Base-by-base conservation (phyloP, 2,888 invertebrate genomes). In the Catocala sponsa region DNA sequence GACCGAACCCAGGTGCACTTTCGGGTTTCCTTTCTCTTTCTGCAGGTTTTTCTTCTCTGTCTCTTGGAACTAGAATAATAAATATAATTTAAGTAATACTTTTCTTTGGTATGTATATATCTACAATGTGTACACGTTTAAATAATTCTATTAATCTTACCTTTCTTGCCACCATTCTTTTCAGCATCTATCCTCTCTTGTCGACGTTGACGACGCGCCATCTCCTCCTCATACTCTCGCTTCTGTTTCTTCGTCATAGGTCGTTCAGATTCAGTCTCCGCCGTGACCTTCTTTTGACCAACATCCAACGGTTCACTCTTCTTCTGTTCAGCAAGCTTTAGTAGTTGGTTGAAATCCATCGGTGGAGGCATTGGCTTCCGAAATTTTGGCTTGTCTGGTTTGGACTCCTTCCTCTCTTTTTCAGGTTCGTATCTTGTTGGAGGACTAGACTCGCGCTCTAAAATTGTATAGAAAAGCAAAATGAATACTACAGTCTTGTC, bases 271-370 rank as follows among this genome's bases (percentile, higher is more conserved):
- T 96, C 96, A 15, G 94, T 91, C 66, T 95, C 94, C 63, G 96
- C 85, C 0, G 77, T 70, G 7, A 63, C 73, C 58, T 91, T 88
- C 68, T 91, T 91, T 6, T 84, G 76, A 6, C 67, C 84, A 6
- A 84, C 80, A 35, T 96, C 95, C 1, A 98, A 85, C 0, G 98
- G 98, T 83, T 98, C 97, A 84, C 96, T 95, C 72, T 98, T 98
- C 83, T 98, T 98, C 81, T 97, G 96, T 75, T 97, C 97, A 0
- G 98, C 98, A 6, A 98, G 90, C 88, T 98, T 97, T 4, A 98
- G 86, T 25, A 98, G 86, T 61, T 97, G 96, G 76, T 96, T 95
- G 83, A 98, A 98, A 86, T 97, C 97, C 86, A 98, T 95, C 0
- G 97, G 96, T 0, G 98, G 97, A 2, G 97, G 97, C 4, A 95